A percentile compares a stretch with the other conserved stretches of the same genome.
Evolutionary conservation across 2,888 invertebrate genomes (phyloP).

Genomic region (Geotrupes spiniger): DNA sequence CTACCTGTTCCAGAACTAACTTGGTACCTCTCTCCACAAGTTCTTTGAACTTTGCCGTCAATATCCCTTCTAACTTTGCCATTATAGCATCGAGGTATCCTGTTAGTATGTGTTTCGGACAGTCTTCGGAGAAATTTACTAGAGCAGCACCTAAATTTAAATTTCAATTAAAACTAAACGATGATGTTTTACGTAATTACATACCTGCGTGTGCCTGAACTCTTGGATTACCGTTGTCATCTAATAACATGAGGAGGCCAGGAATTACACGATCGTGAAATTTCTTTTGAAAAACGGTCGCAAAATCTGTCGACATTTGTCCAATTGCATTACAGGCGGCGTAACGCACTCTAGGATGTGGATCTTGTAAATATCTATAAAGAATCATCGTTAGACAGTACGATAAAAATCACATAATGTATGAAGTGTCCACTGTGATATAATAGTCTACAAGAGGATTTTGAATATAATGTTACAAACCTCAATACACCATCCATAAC

Average conservation of each 20-base stretch:
- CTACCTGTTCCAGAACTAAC: conserved; percentile 94
- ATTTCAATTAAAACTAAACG: background rate
- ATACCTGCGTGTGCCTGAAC: conserved; percentile 80
- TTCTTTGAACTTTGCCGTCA: conserved; percentile 92
- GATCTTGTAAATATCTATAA: conserved; percentile 47
- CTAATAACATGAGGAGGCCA: conserved; percentile 81
- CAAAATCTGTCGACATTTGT: conserved; percentile 98
- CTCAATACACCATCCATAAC: conserved; percentile 46
- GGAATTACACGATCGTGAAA: conserved; percentile 96
- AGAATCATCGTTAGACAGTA: no score
- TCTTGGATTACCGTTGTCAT: conserved; percentile 88
- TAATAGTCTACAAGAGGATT: no score
- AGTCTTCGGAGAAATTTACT: conserved; percentile 99
- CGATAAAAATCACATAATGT: no score
- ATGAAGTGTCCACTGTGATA: no score
- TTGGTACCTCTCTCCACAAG: conserved; percentile 92
- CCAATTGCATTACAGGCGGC: conserved; percentile 99
- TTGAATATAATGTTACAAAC: no score
- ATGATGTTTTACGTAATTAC: background rate
- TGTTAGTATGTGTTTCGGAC: conserved; percentile 89
- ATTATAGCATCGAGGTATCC: conserved; percentile 90
- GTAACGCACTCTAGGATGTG: conserved; percentile 91
- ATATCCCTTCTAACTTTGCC: conserved; percentile 82
- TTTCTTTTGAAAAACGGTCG: conserved; percentile 94
- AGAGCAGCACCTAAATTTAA: conserved; percentile 77